phyloP scores from a whole-genome alignment of 1,140 invertebrate genomes.

The Lasioglossum albipes region DNA sequence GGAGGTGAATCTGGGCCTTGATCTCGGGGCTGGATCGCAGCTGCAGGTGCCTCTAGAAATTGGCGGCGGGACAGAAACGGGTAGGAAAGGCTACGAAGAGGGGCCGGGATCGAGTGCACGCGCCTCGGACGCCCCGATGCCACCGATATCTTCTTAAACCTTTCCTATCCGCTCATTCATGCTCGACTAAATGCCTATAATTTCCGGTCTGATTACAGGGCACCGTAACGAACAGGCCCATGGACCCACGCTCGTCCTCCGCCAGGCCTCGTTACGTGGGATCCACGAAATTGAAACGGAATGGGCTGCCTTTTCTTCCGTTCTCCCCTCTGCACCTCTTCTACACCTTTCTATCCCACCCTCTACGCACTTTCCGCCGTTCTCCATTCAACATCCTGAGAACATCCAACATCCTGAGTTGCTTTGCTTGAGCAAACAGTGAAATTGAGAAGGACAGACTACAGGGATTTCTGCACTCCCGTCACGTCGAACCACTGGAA shows the following conservation, averaged over 20 bases:
- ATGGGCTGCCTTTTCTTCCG: slow-evolving; percentile 31
- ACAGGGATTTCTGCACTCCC: background rate
- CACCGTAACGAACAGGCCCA: slow-evolving; percentile 64
- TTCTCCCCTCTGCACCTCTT: background rate
- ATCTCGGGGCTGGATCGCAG: slow-evolving; percentile 62
- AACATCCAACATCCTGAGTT: no score
- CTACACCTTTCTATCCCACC: background rate
- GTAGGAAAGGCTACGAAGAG: slow-evolving; percentile 40
- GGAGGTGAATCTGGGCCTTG: slow-evolving; percentile 68
- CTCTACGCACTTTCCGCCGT: no score
- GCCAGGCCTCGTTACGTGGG: slow-evolving; percentile 62
- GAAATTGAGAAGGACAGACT: slow-evolving; percentile 33
- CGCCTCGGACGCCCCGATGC: slow-evolving; percentile 74
- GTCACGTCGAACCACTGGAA: slow-evolving; percentile 14
- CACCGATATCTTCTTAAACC: slow-evolving; percentile 75
- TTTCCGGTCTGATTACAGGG: slow-evolving; percentile 78
- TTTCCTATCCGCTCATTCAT: slow-evolving; percentile 77
- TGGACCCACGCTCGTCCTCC: slow-evolving; percentile 49
- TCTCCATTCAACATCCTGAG: no score
- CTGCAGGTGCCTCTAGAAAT: slow-evolving; percentile 63
- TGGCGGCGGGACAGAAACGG: slow-evolving; percentile 35
- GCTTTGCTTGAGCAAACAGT: slow-evolving; percentile 71
- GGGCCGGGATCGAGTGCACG: slow-evolving; percentile 64
- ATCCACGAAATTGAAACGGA: slow-evolving; percentile 74
- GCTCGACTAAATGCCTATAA: slow-evolving; percentile 79